Conservation (phyloP, 2,113 vertebrate species). For the Phylloscopus trochilus region DNA sequence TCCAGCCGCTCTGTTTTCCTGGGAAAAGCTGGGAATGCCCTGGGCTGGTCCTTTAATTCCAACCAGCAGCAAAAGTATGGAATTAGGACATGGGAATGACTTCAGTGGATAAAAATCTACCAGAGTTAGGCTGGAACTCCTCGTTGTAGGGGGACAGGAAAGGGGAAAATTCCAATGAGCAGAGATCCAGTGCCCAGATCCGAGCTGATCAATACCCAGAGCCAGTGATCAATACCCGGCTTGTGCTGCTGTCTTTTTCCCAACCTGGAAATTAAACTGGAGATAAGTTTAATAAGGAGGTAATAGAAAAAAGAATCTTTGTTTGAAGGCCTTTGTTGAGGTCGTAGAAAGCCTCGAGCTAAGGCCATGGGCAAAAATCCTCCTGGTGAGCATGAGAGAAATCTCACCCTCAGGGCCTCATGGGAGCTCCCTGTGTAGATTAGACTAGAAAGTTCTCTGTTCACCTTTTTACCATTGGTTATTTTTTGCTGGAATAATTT, state of each 20-base stretch:
- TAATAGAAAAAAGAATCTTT: accelerated
- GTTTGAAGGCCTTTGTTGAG: not conserved
- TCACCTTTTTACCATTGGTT: not conserved
- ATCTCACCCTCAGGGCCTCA: not conserved
- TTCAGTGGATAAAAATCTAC: constrained; percentile 24
- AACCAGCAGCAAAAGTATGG: not conserved
- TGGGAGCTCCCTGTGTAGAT: not conserved
- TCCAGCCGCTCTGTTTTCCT: not conserved
- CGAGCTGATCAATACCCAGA: not conserved
- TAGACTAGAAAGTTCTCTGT: not conserved
- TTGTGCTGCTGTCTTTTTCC: not conserved
- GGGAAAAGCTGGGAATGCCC: not conserved
- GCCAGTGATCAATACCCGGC: not conserved
- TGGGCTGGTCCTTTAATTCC: not conserved
- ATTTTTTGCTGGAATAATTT: not conserved
- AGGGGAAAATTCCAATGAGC: constrained; percentile 35
- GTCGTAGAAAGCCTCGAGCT: not conserved
- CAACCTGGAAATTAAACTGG: accelerated
- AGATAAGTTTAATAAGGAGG: not conserved
- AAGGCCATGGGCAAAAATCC: not conserved
- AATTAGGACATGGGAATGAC: constrained; percentile 14
- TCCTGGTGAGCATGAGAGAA: not conserved
- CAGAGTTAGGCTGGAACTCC: not conserved
- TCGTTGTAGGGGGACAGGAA: not conserved
- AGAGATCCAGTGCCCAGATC: not conserved